A percentile compares a stretch with the other conserved stretches of the same genome.
Conservation (phyloP, 2,113 vertebrate genomes). For the Megaptera novaeangliae region DNA sequence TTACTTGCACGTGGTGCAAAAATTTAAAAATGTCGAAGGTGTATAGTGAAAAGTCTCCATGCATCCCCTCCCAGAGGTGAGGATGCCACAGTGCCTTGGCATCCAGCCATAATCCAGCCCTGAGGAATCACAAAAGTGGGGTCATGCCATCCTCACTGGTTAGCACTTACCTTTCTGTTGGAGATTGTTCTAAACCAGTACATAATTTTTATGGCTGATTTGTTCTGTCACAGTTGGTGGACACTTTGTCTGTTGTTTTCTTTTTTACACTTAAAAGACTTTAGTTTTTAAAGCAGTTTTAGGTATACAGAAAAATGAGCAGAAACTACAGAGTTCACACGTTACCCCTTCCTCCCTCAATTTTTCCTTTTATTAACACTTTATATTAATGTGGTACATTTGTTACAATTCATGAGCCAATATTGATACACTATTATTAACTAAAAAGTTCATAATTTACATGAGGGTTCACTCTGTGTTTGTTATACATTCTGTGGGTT, state of each 20-base stretch:
- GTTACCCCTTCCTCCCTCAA: neutral
- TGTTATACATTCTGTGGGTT: neutral
- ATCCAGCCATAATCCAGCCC: neutral
- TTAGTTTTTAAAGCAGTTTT: neutral
- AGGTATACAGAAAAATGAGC: neutral
- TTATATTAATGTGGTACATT: neutral
- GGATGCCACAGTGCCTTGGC: fast-evolving
- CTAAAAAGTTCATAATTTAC: neutral
- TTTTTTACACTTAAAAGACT: neutral
- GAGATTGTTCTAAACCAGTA: neutral
- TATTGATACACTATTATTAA: neutral
- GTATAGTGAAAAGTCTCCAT: neutral
- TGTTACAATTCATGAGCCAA: neutral
- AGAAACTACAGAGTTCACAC: neutral
- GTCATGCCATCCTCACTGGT: no score
- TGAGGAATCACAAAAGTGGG: neutral
- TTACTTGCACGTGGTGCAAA: neutral
- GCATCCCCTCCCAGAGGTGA: neutral
- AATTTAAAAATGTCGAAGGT: neutral
- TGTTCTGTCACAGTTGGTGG: neutral
- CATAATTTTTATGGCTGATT: neutral
- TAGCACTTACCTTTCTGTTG: neutral
- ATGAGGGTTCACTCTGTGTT: neutral
- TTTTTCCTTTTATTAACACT: neutral
- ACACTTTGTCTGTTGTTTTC: neutral